Evolutionary conservation across 2,797 vertebrate genomes (phyloP).

Genomic region (Hoplostethus mediterraneus): DNA sequence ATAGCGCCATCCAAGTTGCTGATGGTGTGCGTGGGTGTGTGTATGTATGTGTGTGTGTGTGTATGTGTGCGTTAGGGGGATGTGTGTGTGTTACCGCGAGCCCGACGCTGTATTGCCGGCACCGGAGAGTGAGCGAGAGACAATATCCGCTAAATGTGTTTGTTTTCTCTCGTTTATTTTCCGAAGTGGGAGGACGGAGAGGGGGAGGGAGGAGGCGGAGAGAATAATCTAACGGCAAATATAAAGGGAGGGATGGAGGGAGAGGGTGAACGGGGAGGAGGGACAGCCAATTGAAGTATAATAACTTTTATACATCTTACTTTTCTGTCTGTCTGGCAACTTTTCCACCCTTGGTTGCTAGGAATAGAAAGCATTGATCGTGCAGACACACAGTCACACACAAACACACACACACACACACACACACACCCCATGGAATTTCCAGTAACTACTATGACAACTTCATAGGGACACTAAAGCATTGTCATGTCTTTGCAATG

Average conservation of each 20-base stretch:
- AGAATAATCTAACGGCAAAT: slow-evolving; percentile 63
- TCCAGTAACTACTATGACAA: slow-evolving; percentile 33
- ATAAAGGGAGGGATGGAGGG: slow-evolving; percentile 43
- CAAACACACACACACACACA: not conserved
- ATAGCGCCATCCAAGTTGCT: slow-evolving; percentile 60
- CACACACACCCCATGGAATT: slow-evolving; percentile 17
- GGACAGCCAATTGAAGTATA: slow-evolving; percentile 43
- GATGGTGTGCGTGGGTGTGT: slow-evolving; percentile 21
- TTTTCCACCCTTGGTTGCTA: slow-evolving; percentile 36
- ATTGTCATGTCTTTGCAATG: slow-evolving; percentile 31
- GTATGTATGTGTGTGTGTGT: slow-evolving; percentile 8
- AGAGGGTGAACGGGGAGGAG: slow-evolving; percentile 30
- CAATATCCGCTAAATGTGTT: slow-evolving; percentile 71
- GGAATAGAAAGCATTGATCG: slow-evolving; percentile 32
- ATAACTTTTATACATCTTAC: slow-evolving; percentile 68
- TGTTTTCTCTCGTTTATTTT: slow-evolving; percentile 74
- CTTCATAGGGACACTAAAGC: slow-evolving; percentile 9
- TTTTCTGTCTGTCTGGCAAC: slow-evolving; percentile 49
- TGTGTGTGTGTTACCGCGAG: slow-evolving; percentile 42
- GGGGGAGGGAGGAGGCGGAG: slow-evolving; percentile 56
- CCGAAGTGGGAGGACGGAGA: slow-evolving; percentile 60
- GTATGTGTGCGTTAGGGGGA: not conserved
- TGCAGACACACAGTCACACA: slow-evolving; percentile 5
- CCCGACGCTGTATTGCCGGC: slow-evolving; percentile 50
- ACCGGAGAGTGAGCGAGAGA: slow-evolving; percentile 60